Conservation (phyloP, 2,113 vertebrate genomes). For the Chaetorhynchus papuensis region DNA sequence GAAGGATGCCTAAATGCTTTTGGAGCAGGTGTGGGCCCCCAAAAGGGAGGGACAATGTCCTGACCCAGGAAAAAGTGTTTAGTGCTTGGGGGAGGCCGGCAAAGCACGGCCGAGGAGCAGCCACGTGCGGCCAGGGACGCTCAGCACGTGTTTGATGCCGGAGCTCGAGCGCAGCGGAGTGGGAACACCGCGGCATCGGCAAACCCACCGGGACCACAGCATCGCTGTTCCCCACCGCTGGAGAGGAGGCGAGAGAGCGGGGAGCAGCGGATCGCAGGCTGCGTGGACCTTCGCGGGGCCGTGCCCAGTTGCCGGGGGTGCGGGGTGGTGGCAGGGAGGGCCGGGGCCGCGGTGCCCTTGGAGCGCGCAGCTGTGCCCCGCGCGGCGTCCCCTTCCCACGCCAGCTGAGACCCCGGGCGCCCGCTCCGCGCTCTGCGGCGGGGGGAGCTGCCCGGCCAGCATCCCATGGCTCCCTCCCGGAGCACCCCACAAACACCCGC, state of each 20-base stretch:
- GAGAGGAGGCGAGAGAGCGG: too few relatives aligned
- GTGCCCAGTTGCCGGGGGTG: not conserved
- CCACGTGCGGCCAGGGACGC: fast-evolving
- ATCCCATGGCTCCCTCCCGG: fast-evolving
- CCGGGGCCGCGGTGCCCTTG: not conserved
- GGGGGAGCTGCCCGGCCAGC: not conserved
- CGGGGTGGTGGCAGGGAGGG: not conserved
- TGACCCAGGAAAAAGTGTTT: not conserved
- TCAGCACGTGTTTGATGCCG: fast-evolving
- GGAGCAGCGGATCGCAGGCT: not conserved
- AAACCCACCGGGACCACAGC: fast-evolving
- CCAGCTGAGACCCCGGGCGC: not conserved
- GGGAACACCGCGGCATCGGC: fast-evolving
- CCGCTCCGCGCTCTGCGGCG: fast-evolving
- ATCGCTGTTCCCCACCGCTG: fast-evolving
- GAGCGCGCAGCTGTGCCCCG: not conserved
- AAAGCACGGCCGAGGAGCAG: fast-evolving
- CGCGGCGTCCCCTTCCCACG: not conserved
- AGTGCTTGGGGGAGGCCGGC: fast-evolving
- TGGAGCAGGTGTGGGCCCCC: not conserved
- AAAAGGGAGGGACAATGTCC: not conserved
- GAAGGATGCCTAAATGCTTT: not conserved
- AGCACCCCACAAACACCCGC: not conserved
- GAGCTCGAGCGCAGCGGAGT: fast-evolving
- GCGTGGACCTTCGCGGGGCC: not conserved